Base-by-base conservation (phyloP, 1,140 invertebrate species). In the Andricus grossulariae region DNA sequence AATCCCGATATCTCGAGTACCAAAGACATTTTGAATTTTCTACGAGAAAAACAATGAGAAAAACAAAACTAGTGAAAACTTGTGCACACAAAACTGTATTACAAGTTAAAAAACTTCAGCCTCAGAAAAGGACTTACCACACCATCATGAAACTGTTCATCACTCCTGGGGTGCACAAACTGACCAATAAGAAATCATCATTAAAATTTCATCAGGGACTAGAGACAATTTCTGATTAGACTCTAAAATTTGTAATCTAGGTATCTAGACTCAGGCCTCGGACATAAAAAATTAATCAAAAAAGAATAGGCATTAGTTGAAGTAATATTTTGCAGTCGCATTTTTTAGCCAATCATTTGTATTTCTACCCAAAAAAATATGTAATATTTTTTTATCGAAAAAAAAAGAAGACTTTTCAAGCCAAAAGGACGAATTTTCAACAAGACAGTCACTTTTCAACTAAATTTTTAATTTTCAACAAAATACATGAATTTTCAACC, bases 121-220 rank as follows among this genome's bases (percentile, higher is more conserved):
- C 87, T 88, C 88, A 85, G 85, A 79, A 81, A 86, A 89, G 79
- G 86, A 96, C 95, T 96, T 96, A 96, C 95, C 95, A 96, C 89
- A 96, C 95, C 90, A 94, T 95, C 94, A 96, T 95, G 94, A 96
- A 96, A 94, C 94, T 96, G 95, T 96, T 96, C 94, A 96, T 95
- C 93, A 96, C 94, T 95, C 95, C 95, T 94, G 95, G 95, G 90
- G 94, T 94, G 94, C 94, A 95, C 92, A 95, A 95, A 95, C 94
- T 95, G 93, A 92, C 89, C 88, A 91, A 92, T 88, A 89, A 90
- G 88, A 91, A 91, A 90, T 84, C 82, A 89, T 82, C 75, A 89
- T 91, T 90, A 91, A 87, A 87, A 86, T 86, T 84, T 79, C 13
- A 80, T 80, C 55, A 82, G 32, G 1, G 10, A 32, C 12, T 77